These are phyloP conservation scores for Drosophila orena DNA, from an alignment of 1,140 invertebrate species.

Conservation along the genomic window DNA sequence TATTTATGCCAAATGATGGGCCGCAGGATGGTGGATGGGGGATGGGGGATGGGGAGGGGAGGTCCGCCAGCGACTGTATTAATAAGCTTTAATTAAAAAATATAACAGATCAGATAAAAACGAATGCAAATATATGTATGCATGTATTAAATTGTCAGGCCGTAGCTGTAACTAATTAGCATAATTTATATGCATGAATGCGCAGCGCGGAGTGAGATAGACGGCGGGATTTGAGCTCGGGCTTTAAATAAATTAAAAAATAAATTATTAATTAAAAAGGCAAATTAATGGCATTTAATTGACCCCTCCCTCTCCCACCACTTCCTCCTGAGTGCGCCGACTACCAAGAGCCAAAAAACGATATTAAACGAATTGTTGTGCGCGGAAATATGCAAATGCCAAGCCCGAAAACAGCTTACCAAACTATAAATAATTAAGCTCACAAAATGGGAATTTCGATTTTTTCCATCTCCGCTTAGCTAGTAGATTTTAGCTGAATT, in stretches of 20 bases:
- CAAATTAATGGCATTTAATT: constrained; percentile 62
- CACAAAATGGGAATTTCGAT: constrained; percentile 58
- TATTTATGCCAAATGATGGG: constrained; percentile 52
- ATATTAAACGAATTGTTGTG: constrained; percentile 23
- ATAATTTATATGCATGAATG: constrained; percentile 76
- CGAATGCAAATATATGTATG: constrained; percentile 44
- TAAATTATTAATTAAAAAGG: constrained; percentile 74
- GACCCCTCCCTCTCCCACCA: constrained; percentile 26
- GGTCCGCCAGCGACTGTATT: constrained; percentile 54
- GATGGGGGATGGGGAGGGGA: too few species aligned
- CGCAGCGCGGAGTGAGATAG: constrained; percentile 14
- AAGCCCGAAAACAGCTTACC: constrained; percentile 50
- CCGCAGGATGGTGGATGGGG: not conserved
- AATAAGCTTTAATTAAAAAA: constrained; percentile 75
- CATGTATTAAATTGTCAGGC: constrained; percentile 45
- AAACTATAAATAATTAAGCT: constrained; percentile 44
- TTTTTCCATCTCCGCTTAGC: constrained; percentile 30
- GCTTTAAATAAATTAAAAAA: constrained; percentile 76
- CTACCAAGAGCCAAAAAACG: constrained; percentile 29
- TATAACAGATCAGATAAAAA: constrained; percentile 48
- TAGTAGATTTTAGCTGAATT: constrained; percentile 23
- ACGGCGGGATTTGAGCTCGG: constrained; percentile 38
- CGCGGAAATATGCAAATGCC: constrained; percentile 28
- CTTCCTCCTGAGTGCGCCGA: not conserved
- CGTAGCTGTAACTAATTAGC: constrained; percentile 75